Percentiles rank a stretch among this genome's conserved stretches.
phyloP scores from a whole-genome alignment of 2,797 vertebrate genomes.

The Clarias platycephalus region DNA sequence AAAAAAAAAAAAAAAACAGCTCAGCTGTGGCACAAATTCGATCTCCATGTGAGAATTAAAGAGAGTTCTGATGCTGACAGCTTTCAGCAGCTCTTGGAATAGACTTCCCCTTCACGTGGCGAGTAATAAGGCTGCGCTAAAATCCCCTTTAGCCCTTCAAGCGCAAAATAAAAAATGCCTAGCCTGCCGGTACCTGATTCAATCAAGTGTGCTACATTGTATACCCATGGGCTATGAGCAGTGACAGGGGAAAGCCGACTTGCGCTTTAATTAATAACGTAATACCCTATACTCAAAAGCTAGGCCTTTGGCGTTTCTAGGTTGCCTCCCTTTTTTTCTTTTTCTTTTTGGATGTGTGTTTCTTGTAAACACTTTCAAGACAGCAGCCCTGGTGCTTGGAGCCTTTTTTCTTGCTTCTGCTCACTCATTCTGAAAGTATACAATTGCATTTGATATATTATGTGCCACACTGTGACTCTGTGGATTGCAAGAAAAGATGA shows the following conservation, averaged over 20 bases:
- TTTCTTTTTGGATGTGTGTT: slow-evolving; percentile 70
- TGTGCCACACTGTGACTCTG: slow-evolving; percentile 44
- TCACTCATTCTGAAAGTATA: slow-evolving; percentile 55
- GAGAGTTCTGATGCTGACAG: slow-evolving; percentile 67
- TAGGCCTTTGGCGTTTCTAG: slow-evolving; percentile 81
- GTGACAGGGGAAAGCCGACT: slow-evolving; percentile 78
- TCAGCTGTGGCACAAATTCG: slow-evolving; percentile 39
- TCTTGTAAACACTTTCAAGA: slow-evolving; percentile 89
- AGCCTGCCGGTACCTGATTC: slow-evolving; percentile 91
- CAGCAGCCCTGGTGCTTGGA: slow-evolving; percentile 73
- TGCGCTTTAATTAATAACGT: slow-evolving; percentile 98
- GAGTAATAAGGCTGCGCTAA: slow-evolving; percentile 84
- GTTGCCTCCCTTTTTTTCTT: slow-evolving; percentile 63
- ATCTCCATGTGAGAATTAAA: slow-evolving; percentile 50
- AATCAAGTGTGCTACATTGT: slow-evolving; percentile 95
- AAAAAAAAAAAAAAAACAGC: slow-evolving; percentile 30
- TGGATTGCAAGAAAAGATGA: not conserved
- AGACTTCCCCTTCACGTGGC: slow-evolving; percentile 74
- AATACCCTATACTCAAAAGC: slow-evolving; percentile 85
- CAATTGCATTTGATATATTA: slow-evolving; percentile 64
- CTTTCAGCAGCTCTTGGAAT: slow-evolving; percentile 73
- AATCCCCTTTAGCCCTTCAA: slow-evolving; percentile 88
- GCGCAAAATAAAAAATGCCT: slow-evolving; percentile 89
- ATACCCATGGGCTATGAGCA: slow-evolving; percentile 91
- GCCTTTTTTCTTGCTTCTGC: slow-evolving; percentile 62